Evolutionary conservation across 35 echinoderm and acorn worm species (phyloP).

Genomic region (Lytechinus pictus): DNA sequence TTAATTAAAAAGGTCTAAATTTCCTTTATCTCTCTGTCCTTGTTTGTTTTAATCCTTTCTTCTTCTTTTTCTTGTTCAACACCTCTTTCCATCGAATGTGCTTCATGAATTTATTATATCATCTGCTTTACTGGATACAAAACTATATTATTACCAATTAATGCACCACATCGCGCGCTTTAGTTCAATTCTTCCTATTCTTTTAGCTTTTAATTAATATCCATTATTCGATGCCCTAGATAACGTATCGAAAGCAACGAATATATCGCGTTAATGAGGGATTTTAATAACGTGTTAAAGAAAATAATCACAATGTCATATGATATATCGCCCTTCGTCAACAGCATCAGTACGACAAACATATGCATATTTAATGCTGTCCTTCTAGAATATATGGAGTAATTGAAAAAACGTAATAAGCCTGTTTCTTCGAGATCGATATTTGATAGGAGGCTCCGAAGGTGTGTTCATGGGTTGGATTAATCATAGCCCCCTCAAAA

Average conservation of each 20-base stretch:
- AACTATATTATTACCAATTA: neutral
- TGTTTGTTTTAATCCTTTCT: no score
- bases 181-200: neutral
- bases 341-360: neutral
- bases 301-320: neutral
- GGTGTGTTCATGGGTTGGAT: neutral
- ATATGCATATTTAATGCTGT: neutral
- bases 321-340: neutral
- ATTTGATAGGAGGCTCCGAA: neutral
- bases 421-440: neutral
- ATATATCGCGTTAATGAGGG: neutral
- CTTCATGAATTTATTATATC: neutral
- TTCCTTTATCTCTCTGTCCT: no score
- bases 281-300: neutral
- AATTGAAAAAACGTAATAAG: slow-evolving; percentile 15
- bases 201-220: neutral
- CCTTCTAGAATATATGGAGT: neutral
- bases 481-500: neutral
- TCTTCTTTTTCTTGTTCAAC: no score
- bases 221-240: neutral
- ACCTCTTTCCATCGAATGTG: no score
- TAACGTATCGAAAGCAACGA: neutral
- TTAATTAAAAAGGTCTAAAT: no score
- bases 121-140: neutral
- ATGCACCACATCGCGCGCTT: neutral